phyloP scores from a whole-genome alignment of 1,140 invertebrate genomes.

The Caenorhabditis briggsae region DNA sequence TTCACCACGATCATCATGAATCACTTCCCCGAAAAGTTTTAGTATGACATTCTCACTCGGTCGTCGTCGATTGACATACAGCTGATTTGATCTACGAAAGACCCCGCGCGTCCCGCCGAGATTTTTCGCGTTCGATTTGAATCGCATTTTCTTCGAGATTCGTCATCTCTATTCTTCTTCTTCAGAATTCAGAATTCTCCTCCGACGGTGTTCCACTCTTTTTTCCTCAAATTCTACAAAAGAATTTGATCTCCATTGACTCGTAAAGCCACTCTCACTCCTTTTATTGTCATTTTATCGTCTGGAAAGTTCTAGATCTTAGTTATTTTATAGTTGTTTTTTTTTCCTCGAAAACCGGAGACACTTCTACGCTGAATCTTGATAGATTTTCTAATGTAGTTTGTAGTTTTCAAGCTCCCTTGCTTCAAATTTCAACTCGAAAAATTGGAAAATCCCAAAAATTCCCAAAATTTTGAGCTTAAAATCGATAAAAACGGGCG shows the following conservation, averaged over 20 bases:
- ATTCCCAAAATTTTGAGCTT: too few relatives aligned
- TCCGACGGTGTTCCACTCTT: too few relatives aligned
- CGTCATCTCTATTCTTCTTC: too few relatives aligned
- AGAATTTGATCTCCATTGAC: neutral
- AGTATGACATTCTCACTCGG: neutral
- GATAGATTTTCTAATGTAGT: neutral
- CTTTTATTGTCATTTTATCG: slow-evolving; percentile 53
- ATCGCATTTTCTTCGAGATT: neutral
- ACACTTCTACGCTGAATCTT: neutral
- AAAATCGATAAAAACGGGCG: too few relatives aligned
- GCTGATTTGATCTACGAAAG: slow-evolving; percentile 31
- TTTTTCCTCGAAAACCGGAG: slow-evolving; percentile 2
- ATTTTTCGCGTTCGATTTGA: neutral
- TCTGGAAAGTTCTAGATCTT: slow-evolving; percentile 2
- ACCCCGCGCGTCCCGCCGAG: too few relatives aligned
- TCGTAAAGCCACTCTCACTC: neutral
- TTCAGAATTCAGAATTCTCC: too few relatives aligned
- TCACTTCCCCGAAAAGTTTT: slow-evolving; percentile 28
- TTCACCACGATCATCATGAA: slow-evolving; percentile 40
- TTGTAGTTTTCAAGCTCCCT: neutral
- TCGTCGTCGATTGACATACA: neutral
- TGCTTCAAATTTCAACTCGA: too few relatives aligned
- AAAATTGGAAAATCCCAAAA: too few relatives aligned
- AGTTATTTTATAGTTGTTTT: neutral
- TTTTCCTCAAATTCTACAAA: neutral